Percentiles rank a stretch among this genome's conserved stretches.
phyloP scores from a whole-genome alignment of 2,888 invertebrate species.

The Sclerodermus sp. region DNA sequence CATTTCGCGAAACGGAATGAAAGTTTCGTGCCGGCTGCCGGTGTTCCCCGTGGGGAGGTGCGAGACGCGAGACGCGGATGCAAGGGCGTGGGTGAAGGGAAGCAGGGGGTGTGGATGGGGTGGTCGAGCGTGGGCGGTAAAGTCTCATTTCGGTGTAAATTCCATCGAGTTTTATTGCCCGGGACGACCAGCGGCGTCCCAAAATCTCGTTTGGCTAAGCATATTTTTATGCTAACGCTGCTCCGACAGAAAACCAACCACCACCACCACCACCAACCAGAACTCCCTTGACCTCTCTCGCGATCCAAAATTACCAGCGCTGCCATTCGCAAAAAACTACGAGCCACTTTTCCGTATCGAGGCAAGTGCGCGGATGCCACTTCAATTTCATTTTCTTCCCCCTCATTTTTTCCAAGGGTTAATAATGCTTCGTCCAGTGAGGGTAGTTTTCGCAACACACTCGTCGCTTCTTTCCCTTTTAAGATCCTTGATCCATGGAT shows the following conservation, averaged over 20 bases:
- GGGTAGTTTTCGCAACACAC: too few species aligned
- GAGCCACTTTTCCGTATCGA: too few species aligned
- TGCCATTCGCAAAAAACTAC: too few species aligned
- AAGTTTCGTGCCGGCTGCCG: slow-evolving; percentile 17
- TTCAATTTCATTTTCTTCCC: too few species aligned
- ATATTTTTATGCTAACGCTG: slow-evolving; percentile 22
- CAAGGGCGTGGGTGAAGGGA: not conserved
- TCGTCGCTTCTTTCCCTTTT: too few species aligned
- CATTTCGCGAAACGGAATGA: slow-evolving; percentile 28
- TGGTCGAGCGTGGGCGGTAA: slow-evolving; percentile 16
- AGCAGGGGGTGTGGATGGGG: not conserved
- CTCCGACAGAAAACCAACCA: not conserved
- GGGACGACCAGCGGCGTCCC: not conserved
- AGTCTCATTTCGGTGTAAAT: slow-evolving; percentile 35
- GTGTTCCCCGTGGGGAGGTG: not conserved
- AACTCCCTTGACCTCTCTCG: too few species aligned
- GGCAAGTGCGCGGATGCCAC: too few species aligned
- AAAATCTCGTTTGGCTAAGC: slow-evolving; percentile 32
- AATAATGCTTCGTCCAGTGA: too few species aligned
- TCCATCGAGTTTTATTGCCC: slow-evolving; percentile 35
- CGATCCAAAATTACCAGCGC: not conserved
- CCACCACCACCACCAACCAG: too few species aligned
- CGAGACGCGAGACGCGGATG: not conserved
- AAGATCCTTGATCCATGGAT: not conserved
- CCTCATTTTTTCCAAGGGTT: too few species aligned